phyloP scores from a whole-genome alignment of 2,888 invertebrate species.

The Archips xylosteana region DNA sequence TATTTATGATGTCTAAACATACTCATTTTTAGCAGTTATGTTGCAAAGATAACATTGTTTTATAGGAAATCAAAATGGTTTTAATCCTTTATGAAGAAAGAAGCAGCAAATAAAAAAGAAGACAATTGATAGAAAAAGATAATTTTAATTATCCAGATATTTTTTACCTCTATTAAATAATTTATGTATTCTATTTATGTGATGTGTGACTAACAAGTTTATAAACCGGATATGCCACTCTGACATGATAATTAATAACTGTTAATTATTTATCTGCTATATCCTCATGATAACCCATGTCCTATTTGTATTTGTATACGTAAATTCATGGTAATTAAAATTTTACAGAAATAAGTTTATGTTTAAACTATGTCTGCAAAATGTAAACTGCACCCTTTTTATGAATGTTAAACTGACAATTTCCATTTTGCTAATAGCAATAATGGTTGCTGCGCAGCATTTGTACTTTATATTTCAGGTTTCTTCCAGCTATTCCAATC shows the following conservation, averaged over 20 bases:
- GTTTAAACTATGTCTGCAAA: too few species aligned
- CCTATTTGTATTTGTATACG: neutral
- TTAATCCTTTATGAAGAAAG: neutral
- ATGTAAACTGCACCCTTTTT: neutral
- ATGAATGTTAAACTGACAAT: neutral
- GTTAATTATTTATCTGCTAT: neutral
- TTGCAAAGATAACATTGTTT: too few species aligned
- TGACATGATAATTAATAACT: slow-evolving; percentile 1
- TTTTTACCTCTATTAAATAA: neutral
- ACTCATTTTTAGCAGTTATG: too few species aligned
- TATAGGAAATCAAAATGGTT: too few species aligned
- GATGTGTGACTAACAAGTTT: neutral
- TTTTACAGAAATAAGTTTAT: too few species aligned
- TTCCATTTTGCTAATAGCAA: neutral
- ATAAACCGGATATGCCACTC: neutral
- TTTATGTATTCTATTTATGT: neutral
- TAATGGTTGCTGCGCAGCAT: neutral
- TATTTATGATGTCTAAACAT: too few species aligned
- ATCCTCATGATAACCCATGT: too few species aligned
- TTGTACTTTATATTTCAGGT: slow-evolving; percentile 13
- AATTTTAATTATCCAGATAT: neutral
- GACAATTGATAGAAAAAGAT: too few species aligned
- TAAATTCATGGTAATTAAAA: too few species aligned
- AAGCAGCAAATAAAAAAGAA: neutral
- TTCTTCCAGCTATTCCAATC: neutral